phyloP scores from a whole-genome alignment of 2,797 vertebrate species.

The Scarus forsteni region DNA sequence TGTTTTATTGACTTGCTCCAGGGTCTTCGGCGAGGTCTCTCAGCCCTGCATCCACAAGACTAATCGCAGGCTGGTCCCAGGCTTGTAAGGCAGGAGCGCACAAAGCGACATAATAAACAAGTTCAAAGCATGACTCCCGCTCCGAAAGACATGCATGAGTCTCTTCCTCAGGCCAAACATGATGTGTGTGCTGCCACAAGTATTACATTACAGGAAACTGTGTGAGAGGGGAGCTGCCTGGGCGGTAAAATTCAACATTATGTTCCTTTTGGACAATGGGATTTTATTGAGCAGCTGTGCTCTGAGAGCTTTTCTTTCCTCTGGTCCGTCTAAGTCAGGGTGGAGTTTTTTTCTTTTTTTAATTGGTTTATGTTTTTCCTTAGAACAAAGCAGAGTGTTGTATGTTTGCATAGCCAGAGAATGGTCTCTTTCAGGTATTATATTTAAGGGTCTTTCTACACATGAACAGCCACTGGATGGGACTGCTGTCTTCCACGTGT shows the following conservation, averaged over 20 bases:
- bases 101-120: conserved; percentile 63
- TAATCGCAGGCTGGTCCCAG: conserved; percentile 60
- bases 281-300: conserved; percentile 48
- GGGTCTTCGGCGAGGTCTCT: conserved; percentile 65
- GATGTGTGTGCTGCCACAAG: conserved; percentile 64
- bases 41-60: conserved; percentile 50
- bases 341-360: conserved; percentile 24
- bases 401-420: conserved; percentile 22
- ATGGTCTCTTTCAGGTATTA: conserved; percentile 29
- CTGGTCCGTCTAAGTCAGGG: conserved; percentile 8
- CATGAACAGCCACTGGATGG: conserved; percentile 11
- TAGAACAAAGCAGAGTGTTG: conserved; percentile 19
- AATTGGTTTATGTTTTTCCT: conserved; percentile 20
- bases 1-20: conserved; percentile 77
- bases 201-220: conserved; percentile 71
- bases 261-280: conserved; percentile 53
- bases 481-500: conserved; percentile 16
- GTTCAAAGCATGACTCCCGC: conserved; percentile 60
- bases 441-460: conserved; percentile 25
- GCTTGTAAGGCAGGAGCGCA: conserved; percentile 52
- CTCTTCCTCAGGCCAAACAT: conserved; percentile 68
- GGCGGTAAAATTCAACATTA: conserved; percentile 62
- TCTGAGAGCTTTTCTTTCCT: conserved; percentile 46
- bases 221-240: conserved; percentile 40
- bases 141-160: conserved; percentile 68